A percentile compares a stretch with the other conserved stretches of the same genome.
These are phyloP conservation scores for Anomalospiza imberbis DNA, from an alignment of 2,797 vertebrate genomes.

Conservation along the genomic window DNA sequence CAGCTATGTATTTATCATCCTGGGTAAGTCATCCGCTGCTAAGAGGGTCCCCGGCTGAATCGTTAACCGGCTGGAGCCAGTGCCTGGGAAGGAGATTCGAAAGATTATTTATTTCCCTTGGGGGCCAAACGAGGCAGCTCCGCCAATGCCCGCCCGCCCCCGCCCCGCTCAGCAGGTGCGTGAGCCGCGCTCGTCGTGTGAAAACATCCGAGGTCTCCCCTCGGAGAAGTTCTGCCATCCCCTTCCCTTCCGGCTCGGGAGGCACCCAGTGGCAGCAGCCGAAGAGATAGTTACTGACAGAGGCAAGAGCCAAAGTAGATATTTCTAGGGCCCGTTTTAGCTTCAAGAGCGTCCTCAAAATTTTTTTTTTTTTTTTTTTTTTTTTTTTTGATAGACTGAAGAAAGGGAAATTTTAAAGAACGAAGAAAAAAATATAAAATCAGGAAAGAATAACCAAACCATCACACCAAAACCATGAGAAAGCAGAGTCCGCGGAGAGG, in stretches of 20 bases:
- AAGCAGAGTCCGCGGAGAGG: not conserved
- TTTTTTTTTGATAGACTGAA: not conserved
- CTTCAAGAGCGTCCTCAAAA: not conserved
- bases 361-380: not conserved
- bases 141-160: not conserved
- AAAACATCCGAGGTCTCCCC: not conserved
- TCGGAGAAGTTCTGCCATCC: not conserved
- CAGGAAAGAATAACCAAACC: not conserved
- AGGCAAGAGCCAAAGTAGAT: not conserved
- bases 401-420: not conserved
- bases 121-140: not conserved
- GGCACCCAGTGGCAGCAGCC: not conserved
- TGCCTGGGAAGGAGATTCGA: not conserved
- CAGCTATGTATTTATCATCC: not conserved
- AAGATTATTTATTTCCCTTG: not conserved
- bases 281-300: not conserved
- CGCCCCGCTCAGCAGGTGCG: conserved; percentile 5
- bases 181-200: not conserved
- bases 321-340: not conserved
- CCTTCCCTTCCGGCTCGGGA: not conserved
- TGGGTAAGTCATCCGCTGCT: not conserved
- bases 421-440: no score
- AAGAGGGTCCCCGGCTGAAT: not conserved
- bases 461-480: not conserved
- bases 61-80: not conserved